A percentile compares a stretch with the other conserved stretches of the same genome.
Evolutionary conservation across 1,140 invertebrate species (phyloP).

Genomic region (Drosophila paulistorum): DNA sequence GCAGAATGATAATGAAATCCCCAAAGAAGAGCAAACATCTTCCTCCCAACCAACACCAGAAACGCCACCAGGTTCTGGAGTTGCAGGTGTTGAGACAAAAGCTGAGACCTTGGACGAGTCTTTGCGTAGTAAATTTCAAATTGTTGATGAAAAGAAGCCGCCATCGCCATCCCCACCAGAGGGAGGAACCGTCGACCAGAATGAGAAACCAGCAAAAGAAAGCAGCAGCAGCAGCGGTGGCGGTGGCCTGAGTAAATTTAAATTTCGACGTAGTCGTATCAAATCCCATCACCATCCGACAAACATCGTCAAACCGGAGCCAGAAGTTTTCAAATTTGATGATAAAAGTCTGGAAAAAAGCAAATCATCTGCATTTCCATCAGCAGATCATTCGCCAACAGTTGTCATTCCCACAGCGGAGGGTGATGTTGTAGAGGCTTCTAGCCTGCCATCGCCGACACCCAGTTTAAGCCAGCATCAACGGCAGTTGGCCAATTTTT

Average conservation of each 20-base stretch:
- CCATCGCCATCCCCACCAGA: slow-evolving; percentile 19
- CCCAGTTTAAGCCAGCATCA: slow-evolving; percentile 64
- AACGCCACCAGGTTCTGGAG: slow-evolving; percentile 16
- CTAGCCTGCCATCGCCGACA: slow-evolving; percentile 60
- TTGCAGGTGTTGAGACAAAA: background rate
- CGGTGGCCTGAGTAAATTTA: slow-evolving; percentile 67
- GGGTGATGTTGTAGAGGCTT: slow-evolving; percentile 10
- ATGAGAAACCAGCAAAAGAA: slow-evolving; percentile 33
- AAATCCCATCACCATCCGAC: slow-evolving; percentile 51
- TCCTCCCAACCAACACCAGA: background rate
- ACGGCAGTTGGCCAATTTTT: slow-evolving; percentile 68
- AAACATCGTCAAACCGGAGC: slow-evolving; percentile 47
- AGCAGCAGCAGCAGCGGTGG: slow-evolving; percentile 18
- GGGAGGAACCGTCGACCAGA: background rate
- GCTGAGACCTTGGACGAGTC: slow-evolving; percentile 13
- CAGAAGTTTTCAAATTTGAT: slow-evolving; percentile 79
- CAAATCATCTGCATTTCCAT: background rate
- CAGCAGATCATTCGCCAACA: slow-evolving; percentile 23
- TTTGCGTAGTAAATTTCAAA: slow-evolving; percentile 56
- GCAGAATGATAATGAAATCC: slow-evolving; percentile 29
- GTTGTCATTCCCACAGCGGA: slow-evolving; percentile 22
- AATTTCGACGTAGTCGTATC: slow-evolving; percentile 62
- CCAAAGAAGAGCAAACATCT: slow-evolving; percentile 16
- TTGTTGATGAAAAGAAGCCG: slow-evolving; percentile 70
- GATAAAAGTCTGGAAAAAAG: slow-evolving; percentile 57